Conservation (phyloP, 2,113 vertebrate genomes). For the Cairina moschata region DNA sequence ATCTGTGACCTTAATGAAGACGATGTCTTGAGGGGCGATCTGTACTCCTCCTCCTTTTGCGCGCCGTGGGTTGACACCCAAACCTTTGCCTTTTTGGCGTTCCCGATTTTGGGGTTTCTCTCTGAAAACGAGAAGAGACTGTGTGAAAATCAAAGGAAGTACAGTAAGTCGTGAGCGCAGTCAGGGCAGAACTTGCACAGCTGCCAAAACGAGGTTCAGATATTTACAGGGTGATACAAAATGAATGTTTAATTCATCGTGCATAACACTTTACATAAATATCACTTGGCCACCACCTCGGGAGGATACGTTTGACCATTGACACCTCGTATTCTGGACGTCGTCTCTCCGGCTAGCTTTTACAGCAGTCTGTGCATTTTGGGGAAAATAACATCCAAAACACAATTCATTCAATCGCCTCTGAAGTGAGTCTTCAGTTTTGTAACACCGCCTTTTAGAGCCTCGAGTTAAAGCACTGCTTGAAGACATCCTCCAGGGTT, state of each 20-base stretch:
- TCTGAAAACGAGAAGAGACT: neutral
- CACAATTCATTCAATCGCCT: neutral
- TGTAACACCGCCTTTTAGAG: neutral
- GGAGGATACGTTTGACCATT: constrained; percentile 39
- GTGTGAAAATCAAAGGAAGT: constrained; percentile 1
- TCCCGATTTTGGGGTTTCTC: constrained; percentile 35
- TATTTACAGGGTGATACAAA: constrained; percentile 55
- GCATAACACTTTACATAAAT: constrained; percentile 22
- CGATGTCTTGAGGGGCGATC: neutral
- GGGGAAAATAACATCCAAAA: neutral
- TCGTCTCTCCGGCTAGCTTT: neutral
- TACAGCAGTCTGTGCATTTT: neutral
- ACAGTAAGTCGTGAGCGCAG: neutral
- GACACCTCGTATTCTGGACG: constrained; percentile 33
- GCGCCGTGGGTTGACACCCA: fast-evolving
- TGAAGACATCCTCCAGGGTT: neutral
- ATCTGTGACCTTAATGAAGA: neutral
- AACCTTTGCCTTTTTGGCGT: neutral
- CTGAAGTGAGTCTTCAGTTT: neutral
- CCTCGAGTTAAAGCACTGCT: neutral
- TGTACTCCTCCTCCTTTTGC: neutral
- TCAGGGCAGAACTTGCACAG: neutral
- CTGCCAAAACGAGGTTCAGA: constrained; percentile 47
- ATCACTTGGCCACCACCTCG: constrained; percentile 43
- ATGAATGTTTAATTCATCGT: constrained; percentile 64